Base-by-base conservation (phyloP, 2,888 invertebrate species). In the Quadroppia sp. region DNA sequence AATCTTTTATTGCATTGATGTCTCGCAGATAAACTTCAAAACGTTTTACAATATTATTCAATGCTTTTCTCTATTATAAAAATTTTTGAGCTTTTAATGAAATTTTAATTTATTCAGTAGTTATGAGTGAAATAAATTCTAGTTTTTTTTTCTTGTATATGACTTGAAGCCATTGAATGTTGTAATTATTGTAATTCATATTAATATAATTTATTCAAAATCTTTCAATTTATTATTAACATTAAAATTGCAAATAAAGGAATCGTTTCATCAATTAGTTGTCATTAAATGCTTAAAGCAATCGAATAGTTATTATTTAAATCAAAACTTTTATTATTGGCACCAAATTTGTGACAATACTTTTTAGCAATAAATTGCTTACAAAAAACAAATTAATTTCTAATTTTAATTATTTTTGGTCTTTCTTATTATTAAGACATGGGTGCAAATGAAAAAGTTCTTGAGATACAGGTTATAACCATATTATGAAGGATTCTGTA, bases 171-270 rank as follows among this genome's bases (percentile, higher is more conserved):
- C 30, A 59, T 59, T 30, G 3, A 59, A 30, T 15, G 17, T 59
- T 59, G 30, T 30, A 53, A 59, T 59, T 30, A 59, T 59, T 59
- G 11, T 59, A 30, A 59, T 59, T 59, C 30, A 30, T 59, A 30
- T 59, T 59, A 59, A 30, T 59, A 15, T 59, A 59, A 59, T 59
- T 59, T 59, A 59, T 59, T 59, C 59, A 59, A 30, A 59, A 59
- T 59, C 59, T 59, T 59, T 59, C 30, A 59, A 59, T 59, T 59
- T 59, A 30, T 3, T 30, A 17, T 20, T 59, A 20, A 30, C 9
- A 28, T 17, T 59, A 59, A 30, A 59, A 30, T 59, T 30, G 28
- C 17, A 17, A 9, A 59, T 59, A 30, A 28, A 20, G 30, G 13
- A 59, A 59, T 9, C 32, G 30, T 59, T 59, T 59, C 20, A 6